phyloP scores from a whole-genome alignment of 35 echinoderm and acorn worm species.

The Apostichopus japonicus region DNA sequence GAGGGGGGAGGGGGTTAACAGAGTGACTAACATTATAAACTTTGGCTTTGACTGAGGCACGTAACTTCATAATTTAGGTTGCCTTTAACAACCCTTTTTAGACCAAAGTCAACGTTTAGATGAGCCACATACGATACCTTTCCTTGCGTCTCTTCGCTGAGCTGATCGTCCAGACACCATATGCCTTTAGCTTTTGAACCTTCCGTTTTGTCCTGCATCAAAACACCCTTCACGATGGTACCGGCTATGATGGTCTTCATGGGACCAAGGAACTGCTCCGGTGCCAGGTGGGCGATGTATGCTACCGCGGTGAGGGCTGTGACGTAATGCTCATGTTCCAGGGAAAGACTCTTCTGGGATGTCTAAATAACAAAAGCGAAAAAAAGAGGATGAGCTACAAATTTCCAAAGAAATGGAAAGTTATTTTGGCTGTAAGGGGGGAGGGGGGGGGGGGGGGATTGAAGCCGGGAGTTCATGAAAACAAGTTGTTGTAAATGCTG shows the following conservation, averaged over 20 bases:
- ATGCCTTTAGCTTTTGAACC: slow-evolving; percentile 76
- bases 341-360: slow-evolving; percentile 68
- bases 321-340: slow-evolving; percentile 78
- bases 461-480: neutral
- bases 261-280: slow-evolving; percentile 66
- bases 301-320: slow-evolving; percentile 84
- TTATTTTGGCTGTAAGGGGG: neutral
- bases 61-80: too few relatives aligned
- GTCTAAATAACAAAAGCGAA: slow-evolving; percentile 32
- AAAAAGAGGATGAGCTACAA: neutral
- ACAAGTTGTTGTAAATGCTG: neutral
- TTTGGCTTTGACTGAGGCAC: too few relatives aligned
- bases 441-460: neutral
- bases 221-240: slow-evolving; percentile 87
- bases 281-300: slow-evolving; percentile 71
- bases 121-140: slow-evolving; percentile 57
- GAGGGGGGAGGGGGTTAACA: too few relatives aligned
- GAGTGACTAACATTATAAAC: too few relatives aligned
- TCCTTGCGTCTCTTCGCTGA: slow-evolving; percentile 77
- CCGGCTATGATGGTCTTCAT: slow-evolving; percentile 92
- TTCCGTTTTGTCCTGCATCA: slow-evolving; percentile 91
- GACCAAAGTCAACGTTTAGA: too few relatives aligned
- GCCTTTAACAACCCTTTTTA: too few relatives aligned
- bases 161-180: slow-evolving; percentile 91
- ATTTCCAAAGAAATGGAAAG: too few relatives aligned